Conservation (phyloP, 2,888 invertebrate genomes). For the Pterobdella sp. region DNA sequence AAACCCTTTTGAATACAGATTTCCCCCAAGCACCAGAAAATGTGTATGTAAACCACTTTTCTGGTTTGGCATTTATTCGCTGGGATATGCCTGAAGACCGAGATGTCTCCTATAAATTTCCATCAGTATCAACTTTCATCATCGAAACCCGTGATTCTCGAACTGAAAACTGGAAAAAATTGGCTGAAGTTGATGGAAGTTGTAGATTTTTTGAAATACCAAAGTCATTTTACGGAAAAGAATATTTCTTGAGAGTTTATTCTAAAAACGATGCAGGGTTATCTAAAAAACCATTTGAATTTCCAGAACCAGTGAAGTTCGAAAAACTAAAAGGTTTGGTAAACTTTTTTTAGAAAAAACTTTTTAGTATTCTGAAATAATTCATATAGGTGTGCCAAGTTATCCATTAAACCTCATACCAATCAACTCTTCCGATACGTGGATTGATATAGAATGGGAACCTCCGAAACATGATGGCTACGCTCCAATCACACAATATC, state of each 20-base stretch:
- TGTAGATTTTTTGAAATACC: conserved; percentile 13
- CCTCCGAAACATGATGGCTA: conserved; percentile 45
- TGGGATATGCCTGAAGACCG: background rate
- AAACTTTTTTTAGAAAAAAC: background rate
- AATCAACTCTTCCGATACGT: conserved; percentile 16
- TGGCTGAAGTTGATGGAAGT: conserved; percentile 25
- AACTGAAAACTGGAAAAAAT: conserved; percentile 1
- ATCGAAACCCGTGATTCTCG: background rate
- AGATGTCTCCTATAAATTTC: background rate
- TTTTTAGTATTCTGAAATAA: background rate
- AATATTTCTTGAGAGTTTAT: conserved; percentile 73
- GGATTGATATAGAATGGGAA: conserved; percentile 43
- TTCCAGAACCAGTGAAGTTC: conserved; percentile 61
- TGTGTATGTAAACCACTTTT: background rate
- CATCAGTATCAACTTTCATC: background rate
- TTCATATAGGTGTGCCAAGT: conserved; percentile 33
- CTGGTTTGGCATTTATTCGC: background rate
- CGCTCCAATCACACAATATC: conserved; percentile 36
- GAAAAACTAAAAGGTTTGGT: background rate
- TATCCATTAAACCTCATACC: conserved; percentile 35
- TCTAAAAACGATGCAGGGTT: conserved; percentile 74
- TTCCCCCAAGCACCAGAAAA: background rate
- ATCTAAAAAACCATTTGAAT: conserved; percentile 58
- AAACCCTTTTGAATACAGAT: background rate
- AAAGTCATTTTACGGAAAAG: conserved; percentile 25